Conservation (phyloP, 2,888 invertebrate species). For the Nephrotoma flavescens region DNA sequence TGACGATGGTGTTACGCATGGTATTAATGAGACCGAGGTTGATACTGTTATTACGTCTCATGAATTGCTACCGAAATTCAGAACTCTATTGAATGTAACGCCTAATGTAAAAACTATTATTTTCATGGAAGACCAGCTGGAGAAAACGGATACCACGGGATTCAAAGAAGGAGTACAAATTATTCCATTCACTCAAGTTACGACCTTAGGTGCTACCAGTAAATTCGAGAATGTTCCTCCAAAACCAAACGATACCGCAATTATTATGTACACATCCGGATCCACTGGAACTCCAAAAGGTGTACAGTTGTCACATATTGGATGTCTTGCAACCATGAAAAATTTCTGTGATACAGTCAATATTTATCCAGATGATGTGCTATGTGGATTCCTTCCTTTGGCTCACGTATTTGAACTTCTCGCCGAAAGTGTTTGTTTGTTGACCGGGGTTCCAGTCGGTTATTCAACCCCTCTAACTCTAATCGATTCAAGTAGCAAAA, state of each 20-base stretch:
- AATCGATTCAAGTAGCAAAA: constrained; percentile 86
- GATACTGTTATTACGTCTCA: constrained; percentile 84
- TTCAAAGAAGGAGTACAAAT: constrained; percentile 60
- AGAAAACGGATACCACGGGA: constrained; percentile 49
- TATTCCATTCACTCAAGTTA: constrained; percentile 57
- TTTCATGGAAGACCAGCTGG: constrained; percentile 79
- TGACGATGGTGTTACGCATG: constrained; percentile 91
- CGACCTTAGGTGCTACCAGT: constrained; percentile 40
- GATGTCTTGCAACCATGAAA: constrained; percentile 65
- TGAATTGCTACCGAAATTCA: constrained; percentile 84
- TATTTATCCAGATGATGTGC: constrained; percentile 58
- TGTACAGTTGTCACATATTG: constrained; percentile 66
- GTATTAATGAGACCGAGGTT: constrained; percentile 93
- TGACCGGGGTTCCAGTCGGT: constrained; percentile 83
- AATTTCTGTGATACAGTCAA: constrained; percentile 66
- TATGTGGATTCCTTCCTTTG: constrained; percentile 87
- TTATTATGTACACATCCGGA: constrained; percentile 98
- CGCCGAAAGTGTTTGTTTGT: constrained; percentile 72
- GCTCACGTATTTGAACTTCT: constrained; percentile 95
- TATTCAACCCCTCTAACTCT: constrained; percentile 93
- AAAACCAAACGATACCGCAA: constrained; percentile 64
- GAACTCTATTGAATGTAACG: constrained; percentile 53
- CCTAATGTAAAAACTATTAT: constrained; percentile 65
- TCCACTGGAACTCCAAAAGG: constrained; percentile 94
- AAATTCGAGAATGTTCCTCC: constrained; percentile 45